These are phyloP conservation scores for Setipinna tenuifilis DNA, from an alignment of 2,797 vertebrate species.

Conservation along the genomic window DNA sequence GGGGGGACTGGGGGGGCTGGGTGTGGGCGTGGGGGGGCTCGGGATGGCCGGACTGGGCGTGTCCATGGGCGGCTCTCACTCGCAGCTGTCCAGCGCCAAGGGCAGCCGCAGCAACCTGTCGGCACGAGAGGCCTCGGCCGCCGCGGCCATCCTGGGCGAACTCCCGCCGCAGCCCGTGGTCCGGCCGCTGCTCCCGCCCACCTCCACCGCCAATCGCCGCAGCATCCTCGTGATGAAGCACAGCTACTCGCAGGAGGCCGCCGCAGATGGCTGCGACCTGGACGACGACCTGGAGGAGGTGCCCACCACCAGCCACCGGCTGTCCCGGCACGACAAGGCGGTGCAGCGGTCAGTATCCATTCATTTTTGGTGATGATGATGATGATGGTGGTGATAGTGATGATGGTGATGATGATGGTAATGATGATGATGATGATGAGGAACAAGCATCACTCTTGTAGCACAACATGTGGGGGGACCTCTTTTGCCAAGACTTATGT, in stretches of 20 bases:
- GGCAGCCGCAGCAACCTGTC: conserved; percentile 92
- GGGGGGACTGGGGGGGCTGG: conserved; percentile 67
- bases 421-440: not conserved
- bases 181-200: conserved; percentile 81
- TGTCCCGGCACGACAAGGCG: conserved; percentile 96
- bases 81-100: conserved; percentile 79
- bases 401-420: not conserved
- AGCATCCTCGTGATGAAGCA: conserved; percentile 99
- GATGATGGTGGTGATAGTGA: not conserved
- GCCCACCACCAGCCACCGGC: conserved; percentile 97
- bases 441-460: conserved; percentile 63
- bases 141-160: conserved; percentile 85
- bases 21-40: conserved; percentile 54
- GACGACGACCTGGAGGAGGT: conserved; percentile 98
- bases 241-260: conserved; percentile 95
- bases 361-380: conserved; percentile 85
- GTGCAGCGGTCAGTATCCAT: conserved; percentile 99
- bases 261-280: conserved; percentile 88
- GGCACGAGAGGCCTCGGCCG: conserved; percentile 80
- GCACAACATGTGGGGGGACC: conserved; percentile 70
- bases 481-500: conserved; percentile 54
- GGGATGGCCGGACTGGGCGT: not conserved
- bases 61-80: conserved; percentile 21
- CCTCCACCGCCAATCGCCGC: conserved; percentile 83
- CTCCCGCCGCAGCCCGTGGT: conserved; percentile 83